Base-by-base conservation (phyloP, 2,888 invertebrate genomes). In the Hydrotaea cyrtoneurina region DNA sequence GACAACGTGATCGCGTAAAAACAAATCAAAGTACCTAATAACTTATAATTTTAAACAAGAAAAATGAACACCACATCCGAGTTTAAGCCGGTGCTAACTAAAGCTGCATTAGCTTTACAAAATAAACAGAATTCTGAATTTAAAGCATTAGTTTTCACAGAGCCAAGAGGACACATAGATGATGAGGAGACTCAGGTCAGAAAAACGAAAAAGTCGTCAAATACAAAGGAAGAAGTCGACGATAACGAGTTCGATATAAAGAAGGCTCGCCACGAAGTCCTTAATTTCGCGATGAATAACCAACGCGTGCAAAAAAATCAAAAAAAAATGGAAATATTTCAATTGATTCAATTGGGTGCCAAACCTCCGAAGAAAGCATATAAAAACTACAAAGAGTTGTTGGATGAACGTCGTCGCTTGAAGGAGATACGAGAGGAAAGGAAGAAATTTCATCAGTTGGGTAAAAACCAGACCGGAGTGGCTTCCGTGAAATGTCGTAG, bases 311-410 rank as follows among this genome's bases (percentile, higher is more conserved):
- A 94, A 2, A 93, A 93, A 11, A 95, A 96, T 89, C 96, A 96
- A 88, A 94, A 95, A 88, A 95, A 96, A 90, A 96, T 96, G n/a
- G 96, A 96, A 93, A 94, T 96, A 59, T 95, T 95, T 4, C 89
- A 91, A 73, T 95, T 96, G 0, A 94, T 98, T 43, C 96, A 95
- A 91, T 94, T 98, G 89, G 98, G 98, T 71, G 97, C 97, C 0
- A 96, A 96, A 92, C 96, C 96, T 3, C 95, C 95, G 0, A 96
- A 95, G 90, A 95, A 94, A 39, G 93, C 94, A 74, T 94, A 94
- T 86, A 92, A 94, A 73, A 97, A 97, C 91, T 97, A 97, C 89
- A 97, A 96, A 91, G 94, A 94, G 66, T 91, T 97, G 21, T 93
- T 95, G 90, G 92, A 93, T 82, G 94, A 95, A 87, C 94, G 93